Percentiles rank a stretch among this genome's conserved stretches.
Evolutionary conservation across 1,140 invertebrate genomes (phyloP).

Genomic region (Bombus pyrosoma): DNA sequence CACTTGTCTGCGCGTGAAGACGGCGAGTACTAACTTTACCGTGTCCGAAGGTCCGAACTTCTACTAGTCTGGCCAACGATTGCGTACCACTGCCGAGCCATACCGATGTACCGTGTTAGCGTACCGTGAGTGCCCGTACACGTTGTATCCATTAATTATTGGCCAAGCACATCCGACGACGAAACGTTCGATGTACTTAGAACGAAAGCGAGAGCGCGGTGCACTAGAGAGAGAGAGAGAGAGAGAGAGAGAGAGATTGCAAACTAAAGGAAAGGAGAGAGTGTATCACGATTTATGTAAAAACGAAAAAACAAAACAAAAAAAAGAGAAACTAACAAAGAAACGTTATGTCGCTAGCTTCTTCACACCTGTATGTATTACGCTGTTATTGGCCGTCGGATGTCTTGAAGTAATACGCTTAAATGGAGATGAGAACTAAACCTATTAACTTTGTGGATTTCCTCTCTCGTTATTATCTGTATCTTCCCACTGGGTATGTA

Average conservation of each 20-base stretch:
- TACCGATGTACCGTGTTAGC: constrained; percentile 45
- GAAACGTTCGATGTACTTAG: constrained; percentile 61
- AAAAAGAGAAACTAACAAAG: not conserved
- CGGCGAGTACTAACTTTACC: constrained; percentile 12
- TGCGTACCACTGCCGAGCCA: constrained; percentile 44
- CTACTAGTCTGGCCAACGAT: constrained; percentile 50
- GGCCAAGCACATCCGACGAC: constrained; percentile 51
- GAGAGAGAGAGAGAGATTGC: not conserved
- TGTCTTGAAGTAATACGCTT: constrained; percentile 64
- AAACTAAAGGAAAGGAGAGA: not conserved
- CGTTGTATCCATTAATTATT: constrained; percentile 49
- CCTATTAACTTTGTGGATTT: constrained; percentile 41
- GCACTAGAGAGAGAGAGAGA: not conserved
- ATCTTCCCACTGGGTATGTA: constrained; percentile 52
- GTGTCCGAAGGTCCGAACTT: constrained; percentile 47
- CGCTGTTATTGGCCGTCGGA: constrained; percentile 34
- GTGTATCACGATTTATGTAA: constrained; percentile 7
- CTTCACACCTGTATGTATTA: constrained; percentile 21
- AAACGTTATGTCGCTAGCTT: constrained; percentile 19
- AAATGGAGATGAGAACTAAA: constrained; percentile 49
- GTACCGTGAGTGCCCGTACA: constrained; percentile 48
- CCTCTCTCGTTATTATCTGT: constrained; percentile 46
- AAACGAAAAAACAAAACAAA: not conserved
- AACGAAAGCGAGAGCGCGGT: not conserved
- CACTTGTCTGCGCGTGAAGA: constrained; percentile 13